Percentiles rank a stretch among this genome's conserved stretches.
Conservation (phyloP, 2,113 vertebrate genomes). For the Silurus asotus region DNA sequence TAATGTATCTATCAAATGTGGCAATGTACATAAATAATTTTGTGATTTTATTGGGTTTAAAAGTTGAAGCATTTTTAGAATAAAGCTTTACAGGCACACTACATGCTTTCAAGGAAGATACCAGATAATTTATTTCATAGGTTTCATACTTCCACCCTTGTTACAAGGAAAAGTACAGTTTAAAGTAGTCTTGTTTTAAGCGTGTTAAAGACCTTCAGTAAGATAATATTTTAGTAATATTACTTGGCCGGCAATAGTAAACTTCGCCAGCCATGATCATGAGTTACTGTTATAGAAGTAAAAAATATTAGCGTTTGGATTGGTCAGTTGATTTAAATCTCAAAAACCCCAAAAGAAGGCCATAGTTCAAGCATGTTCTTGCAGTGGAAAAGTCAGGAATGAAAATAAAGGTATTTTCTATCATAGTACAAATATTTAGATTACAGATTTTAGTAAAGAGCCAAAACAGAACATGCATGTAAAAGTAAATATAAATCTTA, state of each 20-base stretch:
- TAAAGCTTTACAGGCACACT: neutral
- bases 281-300: neutral
- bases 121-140: too few relatives aligned
- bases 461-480: neutral
- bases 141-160: neutral
- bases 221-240: neutral
- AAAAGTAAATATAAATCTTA: neutral
- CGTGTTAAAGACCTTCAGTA: too few relatives aligned
- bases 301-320: neutral
- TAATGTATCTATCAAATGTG: neutral
- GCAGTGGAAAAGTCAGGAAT: neutral
- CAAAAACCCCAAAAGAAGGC: neutral
- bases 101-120: neutral
- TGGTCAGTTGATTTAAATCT: neutral
- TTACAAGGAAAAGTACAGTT: neutral
- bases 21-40: neutral
- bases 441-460: neutral
- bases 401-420: neutral
- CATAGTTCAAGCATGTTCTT: neutral
- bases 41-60: neutral
- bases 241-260: neutral
- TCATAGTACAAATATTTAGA: neutral
- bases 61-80: neutral
- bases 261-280: neutral
- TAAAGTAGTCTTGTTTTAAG: neutral